These are phyloP conservation scores for Leptinotarsa lineolata DNA, from an alignment of 1,140 invertebrate genomes.

Conservation along the genomic window DNA sequence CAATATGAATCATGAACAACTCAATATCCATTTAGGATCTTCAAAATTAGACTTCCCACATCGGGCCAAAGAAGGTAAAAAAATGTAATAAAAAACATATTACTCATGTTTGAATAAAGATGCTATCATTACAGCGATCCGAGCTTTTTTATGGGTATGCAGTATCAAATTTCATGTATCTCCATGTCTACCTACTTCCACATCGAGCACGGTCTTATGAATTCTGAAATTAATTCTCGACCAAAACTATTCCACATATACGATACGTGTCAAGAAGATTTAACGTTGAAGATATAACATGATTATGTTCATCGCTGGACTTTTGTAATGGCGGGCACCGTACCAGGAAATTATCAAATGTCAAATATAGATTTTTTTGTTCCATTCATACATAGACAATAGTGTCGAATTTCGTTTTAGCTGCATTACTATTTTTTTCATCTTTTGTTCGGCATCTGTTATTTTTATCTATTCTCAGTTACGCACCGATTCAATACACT, in stretches of 20 bases:
- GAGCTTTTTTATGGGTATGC: background rate
- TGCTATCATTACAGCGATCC: conserved; percentile 15
- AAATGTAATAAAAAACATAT: conserved; percentile 7
- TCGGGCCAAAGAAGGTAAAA: conserved; percentile 10
- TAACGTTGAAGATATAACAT: background rate
- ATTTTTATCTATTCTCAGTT: no score
- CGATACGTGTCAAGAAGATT: background rate
- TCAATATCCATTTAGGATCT: conserved; percentile 3
- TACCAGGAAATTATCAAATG: no score
- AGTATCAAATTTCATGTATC: conserved; percentile 17
- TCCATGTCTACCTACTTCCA: conserved; percentile 12
- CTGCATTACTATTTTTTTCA: no score
- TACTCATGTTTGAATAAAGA: conserved; percentile 12
- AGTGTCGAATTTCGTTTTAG: no score
- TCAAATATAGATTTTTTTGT: no score
- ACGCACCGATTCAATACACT: no score
- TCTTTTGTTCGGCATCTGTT: no score
- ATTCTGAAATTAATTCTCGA: conserved; percentile 10
- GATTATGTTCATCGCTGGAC: background rate
- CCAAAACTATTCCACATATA: background rate
- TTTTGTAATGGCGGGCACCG: background rate
- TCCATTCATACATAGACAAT: no score
- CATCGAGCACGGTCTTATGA: background rate
- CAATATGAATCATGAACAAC: background rate
- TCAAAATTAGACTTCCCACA: conserved; percentile 11